These are phyloP conservation scores for Lethenteron camtschaticum DNA, from an alignment of 2,113 vertebrate species.

Conservation along the genomic window DNA sequence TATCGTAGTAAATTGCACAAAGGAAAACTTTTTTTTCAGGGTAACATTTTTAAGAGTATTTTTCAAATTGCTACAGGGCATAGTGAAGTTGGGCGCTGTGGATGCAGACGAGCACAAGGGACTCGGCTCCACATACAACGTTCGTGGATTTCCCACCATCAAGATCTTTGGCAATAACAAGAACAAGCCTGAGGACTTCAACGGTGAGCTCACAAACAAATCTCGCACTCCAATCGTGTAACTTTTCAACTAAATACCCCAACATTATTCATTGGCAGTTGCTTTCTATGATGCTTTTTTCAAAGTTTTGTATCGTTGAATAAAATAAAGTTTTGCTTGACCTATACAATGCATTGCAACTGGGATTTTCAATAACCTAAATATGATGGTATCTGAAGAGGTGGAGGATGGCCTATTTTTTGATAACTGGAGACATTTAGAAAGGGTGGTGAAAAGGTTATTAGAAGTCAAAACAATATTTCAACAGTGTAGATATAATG, in stretches of 20 bases:
- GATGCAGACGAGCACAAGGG: slow-evolving; percentile 77
- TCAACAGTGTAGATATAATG: too few relatives aligned
- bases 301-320: background rate
- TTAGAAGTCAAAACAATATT: too few relatives aligned
- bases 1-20: background rate
- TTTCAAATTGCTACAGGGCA: slow-evolving; percentile 26
- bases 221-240: too few relatives aligned
- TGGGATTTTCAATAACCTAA: too few relatives aligned
- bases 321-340: too few relatives aligned
- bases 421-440: too few relatives aligned
- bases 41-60: too few relatives aligned
- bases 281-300: slow-evolving; percentile 8
- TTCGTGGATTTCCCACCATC: slow-evolving; percentile 81
- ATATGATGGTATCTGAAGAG: too few relatives aligned
- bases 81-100: slow-evolving; percentile 80
- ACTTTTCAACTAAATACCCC: too few relatives aligned
- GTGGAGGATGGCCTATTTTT: too few relatives aligned
- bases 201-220: slow-evolving; percentile 31
- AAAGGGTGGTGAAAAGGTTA: too few relatives aligned
- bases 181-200: slow-evolving; percentile 74
- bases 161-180: slow-evolving; percentile 88
- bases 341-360: too few relatives aligned
- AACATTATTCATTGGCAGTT: background rate
- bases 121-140: slow-evolving; percentile 59
- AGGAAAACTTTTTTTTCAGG: background rate